Percentiles rank a stretch among this genome's conserved stretches.
Evolutionary conservation across 2,113 vertebrate species (phyloP).

Genomic region (Mystacornis crossleyi): DNA sequence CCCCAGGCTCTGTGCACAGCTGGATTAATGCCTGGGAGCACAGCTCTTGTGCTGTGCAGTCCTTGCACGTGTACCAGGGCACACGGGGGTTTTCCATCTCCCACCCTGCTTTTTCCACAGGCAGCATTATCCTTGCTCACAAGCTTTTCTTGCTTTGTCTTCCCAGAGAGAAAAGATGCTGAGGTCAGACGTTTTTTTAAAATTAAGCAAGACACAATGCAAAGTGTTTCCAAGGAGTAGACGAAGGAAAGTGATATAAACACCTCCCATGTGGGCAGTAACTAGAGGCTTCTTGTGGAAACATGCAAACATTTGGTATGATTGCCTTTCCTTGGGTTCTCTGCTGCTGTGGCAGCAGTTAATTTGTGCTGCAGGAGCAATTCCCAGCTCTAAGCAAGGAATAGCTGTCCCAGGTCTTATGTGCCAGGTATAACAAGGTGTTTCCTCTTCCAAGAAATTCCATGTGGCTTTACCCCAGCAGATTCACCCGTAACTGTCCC

Average conservation of each 20-base stretch:
- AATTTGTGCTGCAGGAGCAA: not conserved
- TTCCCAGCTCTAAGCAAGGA: not conserved
- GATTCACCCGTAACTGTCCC: not conserved
- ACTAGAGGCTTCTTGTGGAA: not conserved
- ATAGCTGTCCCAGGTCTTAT: not conserved
- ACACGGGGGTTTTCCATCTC: fast-evolving
- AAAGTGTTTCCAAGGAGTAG: not conserved
- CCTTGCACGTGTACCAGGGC: not conserved
- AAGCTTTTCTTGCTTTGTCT: not conserved
- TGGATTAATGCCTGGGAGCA: not conserved
- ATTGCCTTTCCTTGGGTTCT: not conserved
- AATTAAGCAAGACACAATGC: not conserved
- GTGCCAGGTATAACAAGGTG: not conserved
- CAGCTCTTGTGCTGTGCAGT: not conserved
- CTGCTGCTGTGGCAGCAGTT: not conserved
- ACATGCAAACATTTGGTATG: not conserved
- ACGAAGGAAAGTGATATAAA: not conserved
- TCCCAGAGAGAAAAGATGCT: not conserved
- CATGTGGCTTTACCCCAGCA: fast-evolving
- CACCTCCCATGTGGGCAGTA: not conserved
- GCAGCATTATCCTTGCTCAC: not conserved
- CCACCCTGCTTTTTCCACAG: not conserved
- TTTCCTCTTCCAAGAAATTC: not conserved
- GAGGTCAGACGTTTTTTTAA: not conserved
- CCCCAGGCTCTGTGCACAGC: not conserved